phyloP scores from a whole-genome alignment of 2,888 invertebrate species.

The Xanthia icteritia region DNA sequence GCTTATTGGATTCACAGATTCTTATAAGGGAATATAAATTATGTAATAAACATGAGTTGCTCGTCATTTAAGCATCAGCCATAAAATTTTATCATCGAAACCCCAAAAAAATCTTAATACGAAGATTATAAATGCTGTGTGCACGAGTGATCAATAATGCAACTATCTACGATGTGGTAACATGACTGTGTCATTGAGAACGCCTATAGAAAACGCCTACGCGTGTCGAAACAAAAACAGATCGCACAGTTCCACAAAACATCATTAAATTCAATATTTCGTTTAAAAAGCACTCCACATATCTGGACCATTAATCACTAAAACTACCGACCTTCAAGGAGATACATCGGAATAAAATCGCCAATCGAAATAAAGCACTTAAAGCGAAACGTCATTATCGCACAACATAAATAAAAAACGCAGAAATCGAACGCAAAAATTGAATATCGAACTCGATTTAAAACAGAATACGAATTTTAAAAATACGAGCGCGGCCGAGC shows the following conservation, averaged over 20 bases:
- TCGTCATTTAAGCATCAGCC: conserved; percentile 48
- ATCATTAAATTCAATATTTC: conserved; percentile 90
- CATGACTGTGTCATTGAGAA: conserved; percentile 78
- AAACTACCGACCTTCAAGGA: conserved; percentile 90
- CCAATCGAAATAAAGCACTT: conserved; percentile 91
- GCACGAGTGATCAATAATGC: conserved; percentile 78
- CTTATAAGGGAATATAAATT: conserved; percentile 59
- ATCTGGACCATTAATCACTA: conserved; percentile 90
- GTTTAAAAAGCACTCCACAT: conserved; percentile 90
- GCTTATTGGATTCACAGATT: conserved; percentile 44
- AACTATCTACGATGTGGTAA: conserved; percentile 78
- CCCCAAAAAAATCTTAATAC: conserved; percentile 50
- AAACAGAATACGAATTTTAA: conserved; percentile 90
- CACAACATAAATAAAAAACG: conserved; percentile 90
- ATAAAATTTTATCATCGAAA: conserved; percentile 74
- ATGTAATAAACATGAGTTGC: conserved; percentile 63
- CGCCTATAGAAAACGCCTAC: conserved; percentile 80
- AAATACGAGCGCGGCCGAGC: conserved; percentile 88
- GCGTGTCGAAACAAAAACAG: conserved; percentile 81
- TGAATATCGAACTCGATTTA: conserved; percentile 90
- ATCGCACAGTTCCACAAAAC: conserved; percentile 86
- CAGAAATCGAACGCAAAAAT: conserved; percentile 90
- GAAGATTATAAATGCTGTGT: conserved; percentile 64
- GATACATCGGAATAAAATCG: conserved; percentile 90
- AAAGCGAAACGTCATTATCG: conserved; percentile 91